phyloP scores from a whole-genome alignment of 1,140 invertebrate genomes.

The Bactericera cockerelli region DNA sequence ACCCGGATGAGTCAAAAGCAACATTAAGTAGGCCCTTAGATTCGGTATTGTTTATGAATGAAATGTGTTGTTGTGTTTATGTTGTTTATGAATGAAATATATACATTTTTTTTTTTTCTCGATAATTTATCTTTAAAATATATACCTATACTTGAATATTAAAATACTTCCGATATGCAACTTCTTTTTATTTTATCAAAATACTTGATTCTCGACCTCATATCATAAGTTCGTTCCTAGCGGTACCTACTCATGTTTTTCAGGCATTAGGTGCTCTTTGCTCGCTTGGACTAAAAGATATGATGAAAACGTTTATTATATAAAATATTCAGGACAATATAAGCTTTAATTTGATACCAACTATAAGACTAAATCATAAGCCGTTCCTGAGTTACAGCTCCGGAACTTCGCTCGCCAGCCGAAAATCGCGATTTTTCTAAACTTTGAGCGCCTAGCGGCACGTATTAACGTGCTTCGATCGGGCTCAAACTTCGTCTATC shows the following conservation, averaged over 20 bases:
- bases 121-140: too few relatives aligned
- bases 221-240: slow-evolving; percentile 2
- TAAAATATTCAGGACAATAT: neutral
- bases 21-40: slow-evolving; percentile 5
- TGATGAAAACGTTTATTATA: neutral
- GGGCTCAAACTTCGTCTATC: neutral
- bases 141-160: too few relatives aligned
- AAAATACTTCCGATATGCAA: too few relatives aligned
- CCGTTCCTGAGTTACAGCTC: neutral
- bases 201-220: neutral
- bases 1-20: slow-evolving; percentile 11
- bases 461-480: slow-evolving; percentile 3
- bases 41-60: neutral
- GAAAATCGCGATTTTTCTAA: neutral
- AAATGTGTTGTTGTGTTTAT: too few relatives aligned
- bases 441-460: slow-evolving; percentile 5
- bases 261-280: too few relatives aligned
- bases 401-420: neutral
- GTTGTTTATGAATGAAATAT: neutral
- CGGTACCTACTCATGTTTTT: slow-evolving; percentile 2
- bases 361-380: neutral
- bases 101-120: neutral
- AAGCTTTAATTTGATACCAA: neutral
- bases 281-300: neutral
- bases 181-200: too few relatives aligned